Base-by-base conservation (phyloP, 2,797 vertebrate genomes). In the Tamandua tetradactyla region DNA sequence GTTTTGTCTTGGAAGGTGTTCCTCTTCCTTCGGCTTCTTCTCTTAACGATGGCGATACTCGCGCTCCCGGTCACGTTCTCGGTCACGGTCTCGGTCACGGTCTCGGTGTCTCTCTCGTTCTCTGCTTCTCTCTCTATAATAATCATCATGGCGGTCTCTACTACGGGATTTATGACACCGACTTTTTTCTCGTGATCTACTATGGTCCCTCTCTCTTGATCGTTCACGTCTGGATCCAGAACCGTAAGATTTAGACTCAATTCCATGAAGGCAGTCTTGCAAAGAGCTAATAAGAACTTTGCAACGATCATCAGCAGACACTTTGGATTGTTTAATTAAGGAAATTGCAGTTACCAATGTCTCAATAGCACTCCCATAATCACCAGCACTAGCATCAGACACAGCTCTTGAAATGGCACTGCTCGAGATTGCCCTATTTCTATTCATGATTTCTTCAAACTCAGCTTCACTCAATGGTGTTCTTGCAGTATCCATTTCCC, bases 361-460 rank as follows among this genome's bases (percentile, higher is more conserved):
- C 98, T 99, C 99, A 98, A 99, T 99, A 92, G 99, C 99, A 96
- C 99, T 99, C 98, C 99, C 99, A 97, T 99, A 99, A 97, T 99
- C 99, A 85, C 99, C 99, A 98, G 99, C 99, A 97, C 99, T 99
- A 89, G 99, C 99, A 91, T 99, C 99, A 69, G 99, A 99, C 92
- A 99, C 99, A 32, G 99, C 99, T 98, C 99, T 99, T 1, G 99
- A 99, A 98, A 99, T 99, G 93, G 99, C 99, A 97, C 99, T 99
- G 98, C 99, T 99, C 97, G 99, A 99, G 97, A 99, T 99, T 1
- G 99, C 99, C 95, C 99, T 98, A 98, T 99, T 99, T 94, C 99
- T 98, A 98, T 99, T 99, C 99, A 99, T 99, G 95, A 99, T 99
- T 99, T 99, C 99, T 98, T 99, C 99, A 98, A 99, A 99, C 98